Conservation (phyloP, 2,797 vertebrate species). For the Sciurus carolinensis region DNA sequence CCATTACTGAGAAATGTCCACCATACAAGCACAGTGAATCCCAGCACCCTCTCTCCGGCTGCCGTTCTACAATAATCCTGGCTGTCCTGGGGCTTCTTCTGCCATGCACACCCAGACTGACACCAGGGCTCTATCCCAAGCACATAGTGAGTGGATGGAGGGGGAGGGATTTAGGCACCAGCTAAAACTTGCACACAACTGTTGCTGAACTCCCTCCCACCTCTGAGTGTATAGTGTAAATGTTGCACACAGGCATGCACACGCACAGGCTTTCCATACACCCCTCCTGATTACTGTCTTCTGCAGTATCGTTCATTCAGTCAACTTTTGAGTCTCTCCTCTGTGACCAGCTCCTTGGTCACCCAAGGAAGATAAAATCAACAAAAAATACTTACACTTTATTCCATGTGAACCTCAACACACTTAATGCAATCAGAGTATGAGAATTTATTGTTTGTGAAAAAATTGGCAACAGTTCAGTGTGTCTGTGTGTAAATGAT, state of each 20-base stretch:
- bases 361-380: not conserved
- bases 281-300: not conserved
- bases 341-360: not conserved
- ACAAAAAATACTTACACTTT: not conserved
- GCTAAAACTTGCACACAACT: not conserved
- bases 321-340: not conserved
- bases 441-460: not conserved
- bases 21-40: not conserved
- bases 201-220: not conserved
- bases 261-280: not conserved
- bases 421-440: not conserved
- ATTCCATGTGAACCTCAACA: not conserved
- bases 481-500: not conserved
- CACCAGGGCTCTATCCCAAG: not conserved
- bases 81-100: not conserved
- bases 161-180: not conserved
- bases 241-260: too few species aligned
- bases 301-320: not conserved
- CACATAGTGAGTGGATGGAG: not conserved
- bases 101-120: not conserved
- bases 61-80: not conserved
- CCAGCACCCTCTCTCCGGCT: too few species aligned
- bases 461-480: not conserved
- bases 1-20: too few species aligned
- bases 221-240: too few species aligned